Conservation (phyloP, 1,140 invertebrate genomes). For the Lethrus apterus region DNA sequence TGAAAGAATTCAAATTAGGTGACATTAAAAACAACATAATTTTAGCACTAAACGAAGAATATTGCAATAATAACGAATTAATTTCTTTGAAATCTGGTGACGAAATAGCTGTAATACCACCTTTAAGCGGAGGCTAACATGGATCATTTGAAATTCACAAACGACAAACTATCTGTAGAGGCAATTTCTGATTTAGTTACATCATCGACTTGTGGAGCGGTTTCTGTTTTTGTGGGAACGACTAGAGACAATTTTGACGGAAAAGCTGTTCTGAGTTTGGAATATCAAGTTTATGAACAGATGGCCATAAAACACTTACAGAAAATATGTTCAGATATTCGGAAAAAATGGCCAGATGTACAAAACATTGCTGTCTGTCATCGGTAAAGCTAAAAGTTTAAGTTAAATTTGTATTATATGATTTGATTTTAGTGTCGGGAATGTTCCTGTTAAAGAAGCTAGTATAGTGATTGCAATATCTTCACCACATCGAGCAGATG, state of each 20-base stretch:
- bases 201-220: conserved; percentile 73
- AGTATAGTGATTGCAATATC: conserved; percentile 88
- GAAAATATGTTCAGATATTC: conserved; percentile 65
- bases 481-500: conserved; percentile 76
- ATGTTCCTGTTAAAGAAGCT: conserved; percentile 79
- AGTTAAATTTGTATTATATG: conserved; percentile 11
- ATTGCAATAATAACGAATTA: conserved; percentile 46
- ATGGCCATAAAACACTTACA: conserved; percentile 85
- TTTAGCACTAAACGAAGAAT: conserved; percentile 75
- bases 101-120: conserved; percentile 79
- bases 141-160: conserved; percentile 61
- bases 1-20: conserved; percentile 55
- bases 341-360: conserved; percentile 63
- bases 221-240: conserved; percentile 85
- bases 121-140: conserved; percentile 76
- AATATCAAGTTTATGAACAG: conserved; percentile 89
- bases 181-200: conserved; percentile 58
- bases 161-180: conserved; percentile 61
- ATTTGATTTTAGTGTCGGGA: conserved; percentile 55
- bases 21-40: conserved; percentile 64
- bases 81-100: conserved; percentile 57
- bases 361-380: conserved; percentile 75
- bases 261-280: conserved; percentile 71
- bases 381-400: conserved; percentile 44
- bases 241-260: conserved; percentile 85